Percentiles rank a stretch among this genome's conserved stretches.
phyloP scores from a whole-genome alignment of 1,140 invertebrate genomes.

The Brevipalpus yothersi region DNA sequence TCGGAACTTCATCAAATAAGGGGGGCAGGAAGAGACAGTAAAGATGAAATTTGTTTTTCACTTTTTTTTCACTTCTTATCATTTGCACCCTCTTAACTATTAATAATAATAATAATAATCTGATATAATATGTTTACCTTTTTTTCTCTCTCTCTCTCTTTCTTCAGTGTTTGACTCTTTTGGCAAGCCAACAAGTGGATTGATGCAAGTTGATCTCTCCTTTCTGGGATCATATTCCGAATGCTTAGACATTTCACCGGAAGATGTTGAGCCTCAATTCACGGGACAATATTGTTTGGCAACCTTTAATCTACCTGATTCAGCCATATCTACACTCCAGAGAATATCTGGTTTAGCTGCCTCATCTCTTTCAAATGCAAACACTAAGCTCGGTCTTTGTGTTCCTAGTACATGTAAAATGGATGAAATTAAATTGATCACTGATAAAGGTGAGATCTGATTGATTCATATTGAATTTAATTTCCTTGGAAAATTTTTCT shows the following conservation, averaged over 20 bases:
- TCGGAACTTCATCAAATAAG: too few species aligned
- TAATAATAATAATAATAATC: too few species aligned
- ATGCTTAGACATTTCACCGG: constrained; percentile 8
- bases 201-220: constrained; percentile 10
- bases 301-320: constrained; percentile 5
- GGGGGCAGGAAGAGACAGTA: too few species aligned
- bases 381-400: constrained; percentile 7
- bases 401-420: constrained; percentile 7
- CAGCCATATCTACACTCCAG: neutral
- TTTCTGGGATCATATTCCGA: constrained; percentile 13
- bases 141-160: neutral
- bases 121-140: too few species aligned
- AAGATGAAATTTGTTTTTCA: too few species aligned
- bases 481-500: too few species aligned
- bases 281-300: constrained; percentile 11
- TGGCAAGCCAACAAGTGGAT: constrained; percentile 11
- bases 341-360: constrained; percentile 2
- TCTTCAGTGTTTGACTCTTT: constrained; percentile 13
- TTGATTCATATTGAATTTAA: neutral
- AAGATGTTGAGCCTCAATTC: constrained; percentile 1
- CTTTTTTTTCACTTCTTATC: too few species aligned
- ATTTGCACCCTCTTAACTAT: too few species aligned
- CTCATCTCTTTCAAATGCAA: neutral
- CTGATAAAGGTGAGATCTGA: constrained; percentile 1
- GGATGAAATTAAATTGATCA: constrained; percentile 3